A percentile compares a stretch with the other conserved stretches of the same genome.
Conservation (phyloP, 2,888 invertebrate species). For the Liopterus haemorrhoidalis region DNA sequence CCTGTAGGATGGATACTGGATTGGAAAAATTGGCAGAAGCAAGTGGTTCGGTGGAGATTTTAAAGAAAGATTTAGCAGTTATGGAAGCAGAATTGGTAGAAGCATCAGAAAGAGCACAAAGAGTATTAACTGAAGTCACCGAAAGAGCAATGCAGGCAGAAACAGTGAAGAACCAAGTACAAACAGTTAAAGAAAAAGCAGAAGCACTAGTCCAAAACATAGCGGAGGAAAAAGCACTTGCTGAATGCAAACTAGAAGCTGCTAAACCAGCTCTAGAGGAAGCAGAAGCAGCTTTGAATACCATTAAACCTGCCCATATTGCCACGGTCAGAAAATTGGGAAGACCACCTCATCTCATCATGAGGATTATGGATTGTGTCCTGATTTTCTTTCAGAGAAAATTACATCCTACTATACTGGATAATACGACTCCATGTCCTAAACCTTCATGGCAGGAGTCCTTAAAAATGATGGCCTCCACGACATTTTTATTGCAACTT, state of each 20-base stretch:
- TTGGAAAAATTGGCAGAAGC: conserved; percentile 93
- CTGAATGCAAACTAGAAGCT: conserved; percentile 89
- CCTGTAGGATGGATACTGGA: conserved; percentile 91
- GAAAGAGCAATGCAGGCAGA: conserved; percentile 93
- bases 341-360: conserved; percentile 91
- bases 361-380: conserved; percentile 98
- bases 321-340: conserved; percentile 89
- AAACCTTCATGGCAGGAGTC: conserved; percentile 97
- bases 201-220: conserved; percentile 81
- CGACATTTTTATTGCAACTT: conserved; percentile 83
- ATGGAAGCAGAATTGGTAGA: conserved; percentile 92
- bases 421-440: conserved; percentile 74
- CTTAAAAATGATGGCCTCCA: conserved; percentile 94
- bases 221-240: conserved; percentile 82
- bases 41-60: conserved; percentile 83
- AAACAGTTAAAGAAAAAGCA: conserved; percentile 92
- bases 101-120: conserved; percentile 88
- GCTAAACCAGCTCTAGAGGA: conserved; percentile 94
- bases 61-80: conserved; percentile 85
- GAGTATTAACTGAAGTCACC: conserved; percentile 74
- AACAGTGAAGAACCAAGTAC: conserved; percentile 90
- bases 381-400: conserved; percentile 86
- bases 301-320: conserved; percentile 30
- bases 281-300: conserved; percentile 86
- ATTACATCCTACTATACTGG: conserved; percentile 74